Conservation (phyloP, 2,888 invertebrate species). For the Conomelus anceps region DNA sequence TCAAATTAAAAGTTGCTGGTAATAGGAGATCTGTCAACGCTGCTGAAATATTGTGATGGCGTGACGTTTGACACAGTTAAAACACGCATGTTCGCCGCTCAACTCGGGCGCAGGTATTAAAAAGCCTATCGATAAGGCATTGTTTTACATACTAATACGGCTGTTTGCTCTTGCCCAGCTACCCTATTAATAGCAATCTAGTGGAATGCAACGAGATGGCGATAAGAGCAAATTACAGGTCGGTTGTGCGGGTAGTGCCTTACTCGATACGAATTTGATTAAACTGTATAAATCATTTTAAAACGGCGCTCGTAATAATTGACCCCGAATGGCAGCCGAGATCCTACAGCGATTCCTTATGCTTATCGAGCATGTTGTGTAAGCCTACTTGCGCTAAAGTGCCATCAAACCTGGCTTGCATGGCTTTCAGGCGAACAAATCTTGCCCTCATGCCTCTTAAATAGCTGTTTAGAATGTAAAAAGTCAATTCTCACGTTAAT, state of each 20-base stretch:
- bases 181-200: not conserved
- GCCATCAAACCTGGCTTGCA: not conserved
- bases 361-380: not conserved
- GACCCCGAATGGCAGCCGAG: not conserved
- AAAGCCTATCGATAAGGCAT: not conserved
- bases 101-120: not conserved
- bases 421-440: not conserved
- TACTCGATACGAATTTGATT: not conserved
- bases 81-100: not conserved
- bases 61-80: not conserved
- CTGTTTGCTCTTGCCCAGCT: not conserved
- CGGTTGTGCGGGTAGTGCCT: not conserved
- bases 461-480: not conserved
- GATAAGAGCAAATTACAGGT: not conserved
- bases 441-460: not conserved
- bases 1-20: not conserved
- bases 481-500: not conserved
- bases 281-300: not conserved
- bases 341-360: not conserved
- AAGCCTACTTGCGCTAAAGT: not conserved
- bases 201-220: not conserved
- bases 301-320: not conserved
- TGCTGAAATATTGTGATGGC: not conserved
- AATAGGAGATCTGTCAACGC: not conserved
- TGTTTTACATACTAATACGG: not conserved